phyloP scores from a whole-genome alignment of 2,797 vertebrate species.

The Margarornis squamiger region DNA sequence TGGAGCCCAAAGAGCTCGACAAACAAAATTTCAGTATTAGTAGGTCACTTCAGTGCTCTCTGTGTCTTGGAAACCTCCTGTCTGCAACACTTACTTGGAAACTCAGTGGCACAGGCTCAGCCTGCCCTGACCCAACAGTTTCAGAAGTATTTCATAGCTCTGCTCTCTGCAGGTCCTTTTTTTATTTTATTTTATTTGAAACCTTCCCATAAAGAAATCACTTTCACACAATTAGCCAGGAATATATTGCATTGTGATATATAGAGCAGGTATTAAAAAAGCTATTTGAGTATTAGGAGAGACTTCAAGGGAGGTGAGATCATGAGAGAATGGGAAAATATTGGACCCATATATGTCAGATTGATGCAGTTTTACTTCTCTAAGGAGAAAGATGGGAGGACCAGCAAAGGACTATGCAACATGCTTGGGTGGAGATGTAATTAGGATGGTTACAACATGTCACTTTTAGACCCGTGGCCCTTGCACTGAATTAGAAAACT shows the following conservation, averaged over 20 bases:
- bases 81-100: neutral
- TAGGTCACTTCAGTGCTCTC: neutral
- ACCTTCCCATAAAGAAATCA: neutral
- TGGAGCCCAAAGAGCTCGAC: neutral
- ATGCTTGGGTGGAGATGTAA: neutral
- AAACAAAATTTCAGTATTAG: neutral
- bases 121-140: neutral
- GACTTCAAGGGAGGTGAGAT: slow-evolving; percentile 32
- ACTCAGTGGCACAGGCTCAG: neutral
- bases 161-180: neutral
- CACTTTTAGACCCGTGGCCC: neutral
- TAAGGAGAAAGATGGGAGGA: neutral
- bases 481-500: neutral
- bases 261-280: slow-evolving; percentile 48
- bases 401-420: neutral
- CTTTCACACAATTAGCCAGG: neutral
- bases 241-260: slow-evolving; percentile 26
- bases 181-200: neutral
- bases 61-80: neutral
- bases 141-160: neutral
- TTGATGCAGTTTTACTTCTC: neutral
- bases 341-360: neutral
- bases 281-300: slow-evolving; percentile 3
- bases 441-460: neutral
- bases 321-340: neutral